phyloP scores from a whole-genome alignment of 2,888 invertebrate species.

The Lochmaea crataegi region DNA sequence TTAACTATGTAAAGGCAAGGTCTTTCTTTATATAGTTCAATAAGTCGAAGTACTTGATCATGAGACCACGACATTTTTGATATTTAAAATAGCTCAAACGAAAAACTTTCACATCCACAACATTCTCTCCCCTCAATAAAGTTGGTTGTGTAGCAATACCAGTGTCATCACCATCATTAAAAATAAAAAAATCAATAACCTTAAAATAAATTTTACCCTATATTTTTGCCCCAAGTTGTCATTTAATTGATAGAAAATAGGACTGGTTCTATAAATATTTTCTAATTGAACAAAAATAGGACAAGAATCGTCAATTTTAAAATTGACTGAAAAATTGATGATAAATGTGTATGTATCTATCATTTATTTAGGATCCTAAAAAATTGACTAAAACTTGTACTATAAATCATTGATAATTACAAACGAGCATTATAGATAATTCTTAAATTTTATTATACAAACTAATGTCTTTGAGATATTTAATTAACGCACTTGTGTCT shows the following conservation, averaged over 20 bases:
- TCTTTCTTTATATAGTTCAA: not conserved
- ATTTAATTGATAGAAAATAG: not conserved
- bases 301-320: not conserved
- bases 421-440: too few relatives aligned
- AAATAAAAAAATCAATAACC: not conserved
- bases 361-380: too few relatives aligned
- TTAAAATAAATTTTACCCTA: too few relatives aligned
- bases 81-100: too few relatives aligned
- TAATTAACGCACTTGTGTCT: too few relatives aligned
- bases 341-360: too few relatives aligned
- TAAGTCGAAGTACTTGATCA: not conserved
- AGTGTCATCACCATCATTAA: not conserved
- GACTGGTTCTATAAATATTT: not conserved
- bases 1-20: conserved; percentile 3
- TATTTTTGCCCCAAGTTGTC: too few relatives aligned
- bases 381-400: too few relatives aligned
- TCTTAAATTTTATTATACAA: too few relatives aligned
- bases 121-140: not conserved
- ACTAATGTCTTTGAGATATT: too few relatives aligned
- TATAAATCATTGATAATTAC: too few relatives aligned
- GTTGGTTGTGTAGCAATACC: not conserved
- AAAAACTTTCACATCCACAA: too few relatives aligned
- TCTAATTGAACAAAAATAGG: not conserved
- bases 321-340: not conserved
- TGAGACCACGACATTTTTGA: not conserved